These are phyloP conservation scores for Coptodon rendalli DNA, from an alignment of 2,113 vertebrate genomes.

Conservation along the genomic window DNA sequence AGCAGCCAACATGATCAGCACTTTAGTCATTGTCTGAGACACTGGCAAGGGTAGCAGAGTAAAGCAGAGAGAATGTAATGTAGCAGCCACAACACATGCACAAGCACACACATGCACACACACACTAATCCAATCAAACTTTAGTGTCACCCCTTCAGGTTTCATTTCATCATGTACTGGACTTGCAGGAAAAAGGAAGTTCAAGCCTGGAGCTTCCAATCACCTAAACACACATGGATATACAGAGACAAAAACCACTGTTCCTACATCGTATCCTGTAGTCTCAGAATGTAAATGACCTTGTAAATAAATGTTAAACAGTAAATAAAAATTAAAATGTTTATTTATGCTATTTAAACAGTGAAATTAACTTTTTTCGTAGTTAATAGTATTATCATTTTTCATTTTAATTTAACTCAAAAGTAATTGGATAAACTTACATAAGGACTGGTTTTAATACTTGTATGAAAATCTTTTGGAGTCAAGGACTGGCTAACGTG, in stretches of 20 bases:
- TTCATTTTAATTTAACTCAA: not conserved
- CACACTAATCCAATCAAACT: not conserved
- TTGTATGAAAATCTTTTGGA: not conserved
- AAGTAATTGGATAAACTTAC: too few relatives aligned
- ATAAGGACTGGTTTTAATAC: not conserved
- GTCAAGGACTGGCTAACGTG: not conserved
- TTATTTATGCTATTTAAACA: not conserved
- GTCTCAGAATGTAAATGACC: not conserved
- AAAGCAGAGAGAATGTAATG: not conserved
- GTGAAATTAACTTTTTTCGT: not conserved
- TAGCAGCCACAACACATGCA: not conserved
- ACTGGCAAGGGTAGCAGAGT: not conserved
- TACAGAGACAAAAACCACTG: not conserved
- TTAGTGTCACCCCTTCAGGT: not conserved
- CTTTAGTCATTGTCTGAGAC: not conserved
- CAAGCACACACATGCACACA: not conserved
- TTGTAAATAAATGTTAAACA: not conserved
- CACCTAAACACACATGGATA: not conserved
- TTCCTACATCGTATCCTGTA: fast-evolving
- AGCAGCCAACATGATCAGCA: not conserved
- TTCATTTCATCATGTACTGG: not conserved
- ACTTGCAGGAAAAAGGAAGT: not conserved
- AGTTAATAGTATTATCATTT: not conserved
- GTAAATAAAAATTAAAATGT: not conserved
- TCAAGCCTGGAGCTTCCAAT: not conserved